Evolutionary conservation across 2,797 vertebrate genomes (phyloP), one percentile per base, ranked within the genome.

Genomic region (Sciaenops ocellatus): DNA sequence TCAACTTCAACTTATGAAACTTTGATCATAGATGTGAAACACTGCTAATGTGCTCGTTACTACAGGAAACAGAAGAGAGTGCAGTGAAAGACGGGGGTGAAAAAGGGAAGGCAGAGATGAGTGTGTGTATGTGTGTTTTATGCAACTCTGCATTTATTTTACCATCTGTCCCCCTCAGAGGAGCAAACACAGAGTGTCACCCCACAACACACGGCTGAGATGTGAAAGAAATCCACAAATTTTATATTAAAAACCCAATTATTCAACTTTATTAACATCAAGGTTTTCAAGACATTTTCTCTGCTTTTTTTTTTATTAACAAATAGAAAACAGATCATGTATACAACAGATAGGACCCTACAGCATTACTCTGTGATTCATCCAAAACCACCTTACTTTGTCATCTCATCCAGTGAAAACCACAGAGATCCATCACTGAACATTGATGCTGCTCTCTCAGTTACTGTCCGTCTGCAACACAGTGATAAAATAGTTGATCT

Each of bases 231-330:
- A 96, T 28, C 3, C 63, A 80, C 22, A 22, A 20, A 28, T 41
- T 72, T 70, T 38, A 46, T 87, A 80, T 79, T 41, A 96, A 95
- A 97, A 97, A 97, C 95, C 95, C 89, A 96, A 95, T 97, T 96
- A 96, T 96, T 96, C 95, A 97, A 97, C 96, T 98, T 98, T 98
- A 98, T 98, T 98, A 96, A 97, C 96, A 97, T 96, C 94, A 96
- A 98, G 93, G 95, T 89, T 87, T 90, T 88, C 83, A 85, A 85
- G 82, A 91, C 90, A 88, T 89, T 81, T 81, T 87, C 78, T 90
- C 83, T 89, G 83, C 83, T 88, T 90, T 34, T 34, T 38, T 38
- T 38, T 96, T 88, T 88, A 96, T 96, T 95, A 96, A 97, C 96
- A 97, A 97, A 97, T 98, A 97, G 96, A 98, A 98, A 98, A 98